phyloP scores from a whole-genome alignment of 2,888 invertebrate species.

The Xylocampa areola region DNA sequence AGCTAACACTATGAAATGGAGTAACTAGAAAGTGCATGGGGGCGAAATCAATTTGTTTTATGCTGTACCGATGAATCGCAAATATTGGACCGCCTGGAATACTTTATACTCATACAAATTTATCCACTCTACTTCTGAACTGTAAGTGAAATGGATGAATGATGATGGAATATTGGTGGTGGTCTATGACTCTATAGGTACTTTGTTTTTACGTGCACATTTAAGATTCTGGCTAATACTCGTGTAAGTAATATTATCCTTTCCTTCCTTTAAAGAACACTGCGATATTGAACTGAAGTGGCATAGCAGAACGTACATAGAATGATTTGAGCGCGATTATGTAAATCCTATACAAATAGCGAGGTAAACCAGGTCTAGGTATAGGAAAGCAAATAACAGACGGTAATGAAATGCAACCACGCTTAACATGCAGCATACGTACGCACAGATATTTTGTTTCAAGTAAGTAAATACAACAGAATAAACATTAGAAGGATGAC shows the following conservation, averaged over 20 bases:
- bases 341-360: constrained; percentile 38
- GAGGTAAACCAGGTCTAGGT: constrained; percentile 41
- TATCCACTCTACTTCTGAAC: constrained; percentile 1
- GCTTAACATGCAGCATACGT: constrained; percentile 29
- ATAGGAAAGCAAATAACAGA: constrained; percentile 41
- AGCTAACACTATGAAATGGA: constrained; percentile 59
- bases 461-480: constrained; percentile 28
- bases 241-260: too few species aligned
- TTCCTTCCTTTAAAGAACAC: background rate
- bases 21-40: constrained; percentile 58
- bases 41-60: constrained; percentile 48
- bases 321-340: constrained; percentile 28
- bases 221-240: too few species aligned
- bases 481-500: constrained; percentile 13
- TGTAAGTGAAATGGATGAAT: too few species aligned
- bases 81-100: constrained; percentile 26
- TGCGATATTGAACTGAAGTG: constrained; percentile 8
- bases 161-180: too few species aligned
- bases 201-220: too few species aligned
- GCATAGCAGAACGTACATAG: constrained; percentile 13
- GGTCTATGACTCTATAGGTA: too few species aligned
- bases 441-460: constrained; percentile 29
- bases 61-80: constrained; percentile 16
- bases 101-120: constrained; percentile 25
- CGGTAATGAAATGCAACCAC: constrained; percentile 21